Evolutionary conservation across 2,888 invertebrate genomes (phyloP).

Genomic region (Halictus ligatus): DNA sequence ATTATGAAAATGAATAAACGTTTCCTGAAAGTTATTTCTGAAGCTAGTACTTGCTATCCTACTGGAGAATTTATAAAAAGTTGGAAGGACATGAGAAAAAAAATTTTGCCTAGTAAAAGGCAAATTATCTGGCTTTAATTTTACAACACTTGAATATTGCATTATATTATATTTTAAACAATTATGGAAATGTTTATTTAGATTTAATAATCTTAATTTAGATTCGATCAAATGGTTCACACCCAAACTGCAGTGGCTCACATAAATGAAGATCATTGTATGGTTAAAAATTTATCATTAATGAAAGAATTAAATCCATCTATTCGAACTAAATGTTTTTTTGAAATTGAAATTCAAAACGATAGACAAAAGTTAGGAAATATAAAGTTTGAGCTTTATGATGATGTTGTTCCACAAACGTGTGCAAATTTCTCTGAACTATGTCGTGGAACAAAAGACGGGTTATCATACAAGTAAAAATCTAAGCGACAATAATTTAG

Average conservation of each 20-base stretch:
- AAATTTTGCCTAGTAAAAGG: conserved; percentile 14
- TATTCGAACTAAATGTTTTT: conserved; percentile 76
- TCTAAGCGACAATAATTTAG: conserved; percentile 76
- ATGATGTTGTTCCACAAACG: conserved; percentile 80
- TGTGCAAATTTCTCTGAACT: conserved; percentile 82
- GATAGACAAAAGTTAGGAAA: conserved; percentile 76
- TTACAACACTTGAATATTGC: background rate
- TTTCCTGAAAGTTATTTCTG: conserved; percentile 67
- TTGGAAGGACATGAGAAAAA: conserved; percentile 60
- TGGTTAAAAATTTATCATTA: conserved; percentile 49
- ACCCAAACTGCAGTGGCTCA: conserved; percentile 10
- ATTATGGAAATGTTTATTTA: conserved; percentile 1
- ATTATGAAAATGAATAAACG: conserved; percentile 68
- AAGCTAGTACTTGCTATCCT: conserved; percentile 64
- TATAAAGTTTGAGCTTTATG: conserved; percentile 81
- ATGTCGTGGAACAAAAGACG: conserved; percentile 77
- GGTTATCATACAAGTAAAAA: conserved; percentile 84
- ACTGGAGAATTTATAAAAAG: conserved; percentile 61
- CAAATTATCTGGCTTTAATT: conserved; percentile 37
- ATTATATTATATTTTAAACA: background rate
- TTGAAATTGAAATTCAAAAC: conserved; percentile 77
- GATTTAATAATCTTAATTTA: conserved; percentile 2
- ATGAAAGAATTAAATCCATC: conserved; percentile 51
- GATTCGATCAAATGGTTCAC: background rate
- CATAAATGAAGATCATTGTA: conserved; percentile 42